Conservation (phyloP, 2,113 vertebrate genomes). For the Paradisaea rubra region DNA sequence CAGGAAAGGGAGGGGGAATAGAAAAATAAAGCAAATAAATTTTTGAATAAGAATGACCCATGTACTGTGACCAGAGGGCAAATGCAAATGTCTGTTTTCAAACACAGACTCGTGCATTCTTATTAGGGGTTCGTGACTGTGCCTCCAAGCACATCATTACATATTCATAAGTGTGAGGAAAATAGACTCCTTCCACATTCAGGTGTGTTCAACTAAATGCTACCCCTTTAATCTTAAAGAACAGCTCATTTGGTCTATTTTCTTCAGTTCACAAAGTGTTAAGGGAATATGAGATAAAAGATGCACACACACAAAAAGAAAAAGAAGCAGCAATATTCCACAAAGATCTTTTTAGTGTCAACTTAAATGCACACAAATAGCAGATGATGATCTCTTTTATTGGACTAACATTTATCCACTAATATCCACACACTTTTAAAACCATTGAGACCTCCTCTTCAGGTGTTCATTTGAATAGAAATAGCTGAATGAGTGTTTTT, state of each 20-base stretch:
- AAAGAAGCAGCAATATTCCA: conserved; percentile 62
- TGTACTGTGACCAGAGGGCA: conserved; percentile 69
- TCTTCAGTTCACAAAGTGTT: conserved; percentile 74
- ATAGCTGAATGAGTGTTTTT: conserved; percentile 88
- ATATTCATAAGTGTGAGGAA: conserved; percentile 63
- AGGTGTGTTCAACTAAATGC: conserved; percentile 56
- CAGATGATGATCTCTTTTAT: conserved; percentile 84
- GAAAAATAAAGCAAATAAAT: conserved; percentile 63
- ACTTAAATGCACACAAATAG: conserved; percentile 85
- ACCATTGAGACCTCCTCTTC: conserved; percentile 84
- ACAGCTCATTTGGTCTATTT: conserved; percentile 46
- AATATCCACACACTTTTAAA: conserved; percentile 84
- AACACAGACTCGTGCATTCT: conserved; percentile 71
- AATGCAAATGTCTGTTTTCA: conserved; percentile 75
- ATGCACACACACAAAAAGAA: conserved; percentile 55
- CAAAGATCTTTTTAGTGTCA: conserved; percentile 84
- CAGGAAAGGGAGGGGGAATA: conserved; percentile 10
- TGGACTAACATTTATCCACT: conserved; percentile 86
- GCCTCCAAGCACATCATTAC: conserved; percentile 65
- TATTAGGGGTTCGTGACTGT: conserved; percentile 62
- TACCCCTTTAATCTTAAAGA: conserved; percentile 52
- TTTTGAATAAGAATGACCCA: conserved; percentile 70
- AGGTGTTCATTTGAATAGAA: conserved; percentile 93
- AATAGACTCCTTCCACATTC: conserved; percentile 57
- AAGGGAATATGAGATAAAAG: conserved; percentile 74